These are phyloP conservation scores for Argyra leucocephala DNA, from an alignment of 2,888 invertebrate genomes.

Conservation along the genomic window DNA sequence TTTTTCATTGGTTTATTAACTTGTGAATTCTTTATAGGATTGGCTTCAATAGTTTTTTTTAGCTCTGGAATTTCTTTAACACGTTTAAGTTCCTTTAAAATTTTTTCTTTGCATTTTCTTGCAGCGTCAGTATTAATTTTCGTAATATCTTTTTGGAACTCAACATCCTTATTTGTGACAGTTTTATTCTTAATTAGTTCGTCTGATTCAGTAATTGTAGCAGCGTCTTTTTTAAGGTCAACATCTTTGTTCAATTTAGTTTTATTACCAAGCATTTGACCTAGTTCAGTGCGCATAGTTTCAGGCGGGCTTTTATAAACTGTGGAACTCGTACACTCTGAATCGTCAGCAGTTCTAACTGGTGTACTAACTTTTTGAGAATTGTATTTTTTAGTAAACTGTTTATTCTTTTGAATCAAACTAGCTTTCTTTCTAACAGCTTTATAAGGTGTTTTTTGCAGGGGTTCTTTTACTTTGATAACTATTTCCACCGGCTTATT, in stretches of 20 bases:
- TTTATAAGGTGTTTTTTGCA: slow-evolving; percentile 13
- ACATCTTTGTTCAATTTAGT: too few relatives aligned
- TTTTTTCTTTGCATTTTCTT: background rate
- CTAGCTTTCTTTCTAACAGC: background rate
- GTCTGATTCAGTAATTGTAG: background rate
- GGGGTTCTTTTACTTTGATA: slow-evolving; percentile 30
- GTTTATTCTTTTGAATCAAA: slow-evolving; percentile 6
- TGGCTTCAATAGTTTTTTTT: slow-evolving; percentile 17
- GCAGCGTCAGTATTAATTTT: background rate
- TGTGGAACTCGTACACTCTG: background rate
- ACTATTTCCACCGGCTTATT: slow-evolving; percentile 33
- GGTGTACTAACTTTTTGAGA: slow-evolving; percentile 7
- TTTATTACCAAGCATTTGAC: too few relatives aligned
- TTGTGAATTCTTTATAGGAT: background rate
- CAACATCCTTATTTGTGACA: background rate
- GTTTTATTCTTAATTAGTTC: background rate
- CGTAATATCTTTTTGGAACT: background rate
- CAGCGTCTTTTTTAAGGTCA: too few relatives aligned
- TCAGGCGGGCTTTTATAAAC: background rate
- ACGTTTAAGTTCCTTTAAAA: background rate
- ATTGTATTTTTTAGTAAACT: slow-evolving; percentile 11
- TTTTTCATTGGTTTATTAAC: too few relatives aligned
- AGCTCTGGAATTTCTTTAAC: background rate
- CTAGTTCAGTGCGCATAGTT: background rate
- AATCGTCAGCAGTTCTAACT: background rate